Percentiles rank a stretch among this genome's conserved stretches.
Conservation (phyloP, 2,888 invertebrate genomes). For the Troides oblongomaculatus region DNA sequence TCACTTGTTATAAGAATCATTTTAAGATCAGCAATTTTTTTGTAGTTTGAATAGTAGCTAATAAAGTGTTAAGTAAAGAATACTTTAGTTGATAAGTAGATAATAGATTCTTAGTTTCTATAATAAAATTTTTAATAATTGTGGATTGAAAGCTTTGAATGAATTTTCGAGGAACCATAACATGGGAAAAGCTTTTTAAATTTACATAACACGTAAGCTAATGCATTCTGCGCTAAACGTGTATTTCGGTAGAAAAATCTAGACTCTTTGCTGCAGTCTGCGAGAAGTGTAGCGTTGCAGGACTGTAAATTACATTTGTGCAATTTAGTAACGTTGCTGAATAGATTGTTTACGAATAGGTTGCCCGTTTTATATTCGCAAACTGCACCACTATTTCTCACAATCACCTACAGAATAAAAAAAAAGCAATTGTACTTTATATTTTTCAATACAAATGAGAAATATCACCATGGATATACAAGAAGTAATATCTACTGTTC, state of each 20-base stretch:
- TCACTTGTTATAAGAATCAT: no score
- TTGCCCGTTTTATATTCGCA: conserved; percentile 33
- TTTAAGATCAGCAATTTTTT: no score
- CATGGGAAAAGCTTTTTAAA: conserved; percentile 35
- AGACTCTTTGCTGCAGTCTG: conserved; percentile 46
- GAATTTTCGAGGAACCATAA: background rate
- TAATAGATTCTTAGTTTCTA: no score
- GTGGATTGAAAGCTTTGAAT: background rate
- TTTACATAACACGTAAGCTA: conserved; percentile 34
- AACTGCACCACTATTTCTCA: conserved; percentile 1
- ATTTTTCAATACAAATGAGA: background rate
- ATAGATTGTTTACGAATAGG: conserved; percentile 44
- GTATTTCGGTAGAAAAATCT: conserved; percentile 52
- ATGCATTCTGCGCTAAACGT: conserved; percentile 30
- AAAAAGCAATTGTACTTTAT: background rate
- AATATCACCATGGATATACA: no score
- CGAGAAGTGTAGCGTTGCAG: conserved; percentile 41
- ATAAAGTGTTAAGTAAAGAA: no score
- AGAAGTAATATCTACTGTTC: no score
- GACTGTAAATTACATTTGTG: conserved; percentile 43
- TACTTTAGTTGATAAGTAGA: no score
- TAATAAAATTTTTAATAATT: background rate
- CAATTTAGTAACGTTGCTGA: conserved; percentile 46
- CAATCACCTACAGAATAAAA: background rate
- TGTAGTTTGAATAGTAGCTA: no score